Evolutionary conservation across 1,140 invertebrate species (phyloP), one percentile per base, ranked within the genome.

Genomic region (Drosophila baimaii): DNA sequence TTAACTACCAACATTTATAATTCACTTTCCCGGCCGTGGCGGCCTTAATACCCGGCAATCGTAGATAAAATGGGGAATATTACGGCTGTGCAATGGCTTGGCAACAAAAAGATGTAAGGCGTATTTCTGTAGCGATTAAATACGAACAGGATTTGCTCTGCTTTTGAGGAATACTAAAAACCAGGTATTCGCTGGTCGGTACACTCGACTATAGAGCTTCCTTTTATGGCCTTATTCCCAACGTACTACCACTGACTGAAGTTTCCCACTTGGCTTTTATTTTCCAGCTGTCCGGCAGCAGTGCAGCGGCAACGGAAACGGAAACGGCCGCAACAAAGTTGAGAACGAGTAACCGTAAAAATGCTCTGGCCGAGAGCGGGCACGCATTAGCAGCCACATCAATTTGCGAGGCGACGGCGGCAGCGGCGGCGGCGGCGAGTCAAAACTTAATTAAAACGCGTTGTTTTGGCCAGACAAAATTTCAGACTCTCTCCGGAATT

Each of bases 361-460:
- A 68, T 59, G 55, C n/a, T 31, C 29, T 19, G 23, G 49, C 37
- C 12, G 9, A 37, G 27, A 35, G 57, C 25, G 37, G 51, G 55
- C 37, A 29, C 41, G 62, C 71, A 69, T 79, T 88, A 85, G 82
- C 58, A 64, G 58, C 51, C 65, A 86, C 75, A 86, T 79, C 79
- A 88, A 88, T 83, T 88, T 56, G 51, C 19, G 29, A 54, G 51
- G n/a, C n/a, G n/a, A n/a, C 51, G 25, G 25, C 47, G 10, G 29
- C 25, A 54, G 57, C 56, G 49, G 49, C 41, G 61, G 43, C 47
- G 43, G 47, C 41, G 64, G 43, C 58, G 43, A 52, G 41, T 37
- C 65, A 66, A 79, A 79, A 88, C 83, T 83, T 86, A 86, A 86
- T 86, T 86, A 86, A 86, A 88, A 79, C 63, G 47, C 71, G 63